Evolutionary conservation across 1,140 invertebrate species (phyloP).

Genomic region (Sogatella furcifera): DNA sequence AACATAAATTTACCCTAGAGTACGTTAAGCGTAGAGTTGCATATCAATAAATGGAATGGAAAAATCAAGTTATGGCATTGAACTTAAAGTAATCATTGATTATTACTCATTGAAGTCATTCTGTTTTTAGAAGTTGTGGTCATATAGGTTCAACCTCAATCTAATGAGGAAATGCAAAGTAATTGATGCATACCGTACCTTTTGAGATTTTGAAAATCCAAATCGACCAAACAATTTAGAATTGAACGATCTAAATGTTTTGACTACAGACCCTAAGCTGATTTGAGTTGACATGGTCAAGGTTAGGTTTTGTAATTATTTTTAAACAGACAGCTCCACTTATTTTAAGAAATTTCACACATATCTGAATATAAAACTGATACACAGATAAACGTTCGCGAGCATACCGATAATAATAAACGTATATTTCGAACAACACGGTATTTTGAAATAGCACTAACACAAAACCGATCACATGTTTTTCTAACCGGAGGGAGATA

Average conservation of each 20-base stretch:
- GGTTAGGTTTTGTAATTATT: neutral
- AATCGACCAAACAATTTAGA: constrained; percentile 2
- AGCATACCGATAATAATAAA: neutral
- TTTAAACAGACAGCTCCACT: neutral
- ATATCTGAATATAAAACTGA: too few species aligned
- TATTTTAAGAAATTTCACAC: neutral
- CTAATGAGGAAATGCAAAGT: too few species aligned
- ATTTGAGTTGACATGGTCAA: neutral
- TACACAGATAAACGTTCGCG: neutral
- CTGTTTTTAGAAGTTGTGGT: too few species aligned
- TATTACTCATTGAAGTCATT: too few species aligned
- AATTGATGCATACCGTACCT: constrained; percentile 7
- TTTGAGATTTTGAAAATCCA: neutral
- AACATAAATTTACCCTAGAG: too few species aligned
- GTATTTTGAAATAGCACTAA: neutral
- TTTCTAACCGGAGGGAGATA: neutral
- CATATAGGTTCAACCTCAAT: too few species aligned
- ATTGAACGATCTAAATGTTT: neutral
- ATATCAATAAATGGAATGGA: too few species aligned
- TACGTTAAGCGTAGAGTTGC: too few species aligned
- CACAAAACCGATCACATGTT: neutral
- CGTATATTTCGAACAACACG: neutral
- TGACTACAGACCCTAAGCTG: neutral
- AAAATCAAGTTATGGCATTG: too few species aligned
- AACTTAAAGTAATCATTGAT: too few species aligned